These are phyloP conservation scores for Himalopsyche anomala DNA, from an alignment of 2,888 invertebrate species.

Conservation along the genomic window DNA sequence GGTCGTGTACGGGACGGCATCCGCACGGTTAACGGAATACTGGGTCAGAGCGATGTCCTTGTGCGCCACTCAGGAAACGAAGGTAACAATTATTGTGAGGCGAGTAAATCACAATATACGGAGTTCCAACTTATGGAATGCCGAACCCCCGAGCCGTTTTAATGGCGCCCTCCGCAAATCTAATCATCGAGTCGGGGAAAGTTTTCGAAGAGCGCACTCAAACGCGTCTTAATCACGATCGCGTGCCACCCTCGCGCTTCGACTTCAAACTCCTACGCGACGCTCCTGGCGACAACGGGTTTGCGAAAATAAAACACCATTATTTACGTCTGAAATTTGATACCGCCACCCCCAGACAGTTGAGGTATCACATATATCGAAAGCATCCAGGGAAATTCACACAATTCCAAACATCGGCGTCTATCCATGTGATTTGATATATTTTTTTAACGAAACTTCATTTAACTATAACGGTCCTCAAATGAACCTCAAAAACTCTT, in stretches of 20 bases:
- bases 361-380: not conserved
- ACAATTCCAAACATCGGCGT: not conserved
- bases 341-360: not conserved
- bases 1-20: slow-evolving; percentile 32
- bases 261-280: slow-evolving; percentile 12
- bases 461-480: too few relatives aligned
- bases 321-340: slow-evolving; percentile 28
- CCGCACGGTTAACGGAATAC: slow-evolving; percentile 33
- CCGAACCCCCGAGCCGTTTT: slow-evolving; percentile 29
- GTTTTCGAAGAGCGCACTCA: slow-evolving; percentile 56
- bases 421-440: too few relatives aligned
- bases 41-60: slow-evolving; percentile 66
- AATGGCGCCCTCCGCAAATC: slow-evolving; percentile 48
- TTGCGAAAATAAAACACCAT: slow-evolving; percentile 33
- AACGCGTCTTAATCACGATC: slow-evolving; percentile 62
- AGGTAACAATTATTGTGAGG: slow-evolving; percentile 69
- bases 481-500: too few relatives aligned
- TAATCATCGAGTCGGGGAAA: slow-evolving; percentile 51
- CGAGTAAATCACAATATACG: slow-evolving; percentile 43
- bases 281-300: slow-evolving; percentile 15
- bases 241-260: slow-evolving; percentile 54
- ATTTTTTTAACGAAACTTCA: too few relatives aligned
- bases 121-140: slow-evolving; percentile 32
- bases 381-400: not conserved
- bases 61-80: slow-evolving; percentile 74